These are phyloP conservation scores for Papilio aristodemus DNA, from an alignment of 1,140 invertebrate genomes.

Conservation along the genomic window DNA sequence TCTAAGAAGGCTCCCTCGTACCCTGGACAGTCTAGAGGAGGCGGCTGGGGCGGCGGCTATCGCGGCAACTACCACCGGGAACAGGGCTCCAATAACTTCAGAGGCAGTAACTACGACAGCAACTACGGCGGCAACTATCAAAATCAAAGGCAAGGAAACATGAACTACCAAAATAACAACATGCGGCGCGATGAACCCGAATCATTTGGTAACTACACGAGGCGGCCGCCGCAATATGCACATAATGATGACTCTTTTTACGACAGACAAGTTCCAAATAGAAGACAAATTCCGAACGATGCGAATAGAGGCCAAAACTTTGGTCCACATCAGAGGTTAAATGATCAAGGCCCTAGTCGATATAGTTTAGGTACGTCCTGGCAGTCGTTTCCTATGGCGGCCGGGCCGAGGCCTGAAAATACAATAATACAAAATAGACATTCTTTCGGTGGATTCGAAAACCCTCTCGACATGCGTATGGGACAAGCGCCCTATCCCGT, in stretches of 20 bases:
- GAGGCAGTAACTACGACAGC: constrained; percentile 47
- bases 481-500: constrained; percentile 42
- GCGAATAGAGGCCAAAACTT: constrained; percentile 42
- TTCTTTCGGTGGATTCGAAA: constrained; percentile 63
- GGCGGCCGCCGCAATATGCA: constrained; percentile 49
- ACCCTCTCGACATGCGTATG: constrained; percentile 63
- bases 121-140: constrained; percentile 55
- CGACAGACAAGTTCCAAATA: constrained; percentile 40
- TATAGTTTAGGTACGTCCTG: constrained; percentile 48
- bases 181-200: constrained; percentile 51
- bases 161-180: constrained; percentile 47
- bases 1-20: constrained; percentile 83
- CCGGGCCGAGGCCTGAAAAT: constrained; percentile 35
- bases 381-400: constrained; percentile 40
- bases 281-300: constrained; percentile 39
- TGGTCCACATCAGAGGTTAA: constrained; percentile 39
- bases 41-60: constrained; percentile 73
- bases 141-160: constrained; percentile 43
- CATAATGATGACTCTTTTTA: constrained; percentile 49
- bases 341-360: constrained; percentile 46
- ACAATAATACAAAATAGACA: constrained; percentile 43
- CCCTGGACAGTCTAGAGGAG: constrained; percentile 72
- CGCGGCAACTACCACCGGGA: constrained; percentile 70
- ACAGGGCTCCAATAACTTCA: constrained; percentile 63
- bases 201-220: constrained; percentile 47